Evolutionary conservation across 2,888 invertebrate genomes (phyloP), one percentile per base, ranked within the genome.

Genomic region (Seira sanloemensis): DNA sequence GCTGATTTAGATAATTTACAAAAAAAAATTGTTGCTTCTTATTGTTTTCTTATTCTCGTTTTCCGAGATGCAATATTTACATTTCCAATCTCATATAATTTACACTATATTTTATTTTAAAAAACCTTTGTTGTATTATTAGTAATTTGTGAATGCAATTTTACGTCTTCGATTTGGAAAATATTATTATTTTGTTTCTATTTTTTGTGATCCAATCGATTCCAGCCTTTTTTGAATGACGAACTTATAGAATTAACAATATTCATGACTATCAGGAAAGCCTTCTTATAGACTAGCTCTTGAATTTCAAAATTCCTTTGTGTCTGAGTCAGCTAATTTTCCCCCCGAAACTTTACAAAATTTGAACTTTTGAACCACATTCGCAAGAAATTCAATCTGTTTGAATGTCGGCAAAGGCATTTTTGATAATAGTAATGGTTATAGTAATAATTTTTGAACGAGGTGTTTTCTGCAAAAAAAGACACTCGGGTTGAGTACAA

Each of bases 401-500:
- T 37, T 18, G 58, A 58, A 58, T 58, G 58, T 16, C 16, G 37
- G 37, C 37, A 37, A 58, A 58, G 58, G 58, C 4, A 37, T 37
- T 37, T 7, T 12, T 9, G 58, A 58, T 58, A n/a, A n/a, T n/a
- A n/a, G 7, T 37, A 37, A 37, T 58, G 58, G n/a, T n/a, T n/a
- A n/a, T n/a, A n/a, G n/a, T n/a, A 58, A 58, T 7, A 18, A 18
- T 58, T 58, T 58, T 58, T 16, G 58, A 18, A 58, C 69, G 76
- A 80, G 50, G 79, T 79, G 78, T 78, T 84, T 84, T 79, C 58
- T 79, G 65, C 71, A 84, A 79, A 58, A n/a, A n/a, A 79, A 79
- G 84, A 84, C 84, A 84, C 84, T 79, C 84, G 84, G 84, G 66
- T 84, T 79, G 37, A 84, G 84, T 84, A 84, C 84, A 84, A 84